Conservation (phyloP, 2,888 invertebrate genomes). For the Nomada fabriciana region DNA sequence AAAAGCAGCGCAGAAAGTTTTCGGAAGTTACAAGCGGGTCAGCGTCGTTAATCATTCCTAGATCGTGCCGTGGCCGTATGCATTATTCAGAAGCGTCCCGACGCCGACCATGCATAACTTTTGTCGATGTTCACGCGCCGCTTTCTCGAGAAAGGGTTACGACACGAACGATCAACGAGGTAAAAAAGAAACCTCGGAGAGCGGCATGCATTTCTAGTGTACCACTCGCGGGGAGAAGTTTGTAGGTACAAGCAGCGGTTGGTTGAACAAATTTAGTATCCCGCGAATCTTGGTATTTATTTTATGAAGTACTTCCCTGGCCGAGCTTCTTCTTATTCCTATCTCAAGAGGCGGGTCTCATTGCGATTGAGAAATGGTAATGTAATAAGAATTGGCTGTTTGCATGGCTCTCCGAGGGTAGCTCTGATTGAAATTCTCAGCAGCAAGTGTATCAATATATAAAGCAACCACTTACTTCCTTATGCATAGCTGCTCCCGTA, state of each 20-base stretch:
- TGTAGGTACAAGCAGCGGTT: too few species aligned
- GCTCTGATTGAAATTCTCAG: not conserved
- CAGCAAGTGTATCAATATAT: not conserved
- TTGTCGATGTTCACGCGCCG: slow-evolving; percentile 71
- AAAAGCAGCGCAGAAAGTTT: slow-evolving; percentile 52
- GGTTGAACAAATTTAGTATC: too few species aligned
- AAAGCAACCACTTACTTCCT: too few species aligned
- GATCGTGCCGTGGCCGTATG: slow-evolving; percentile 64
- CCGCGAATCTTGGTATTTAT: not conserved
- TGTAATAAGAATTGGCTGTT: not conserved
- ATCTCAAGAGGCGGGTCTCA: too few species aligned
- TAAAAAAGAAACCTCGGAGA: slow-evolving; percentile 9
- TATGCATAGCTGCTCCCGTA: not conserved
- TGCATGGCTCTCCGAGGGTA: not conserved
- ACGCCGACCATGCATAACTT: slow-evolving; percentile 71
- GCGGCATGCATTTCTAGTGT: too few species aligned
- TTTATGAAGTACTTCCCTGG: not conserved
- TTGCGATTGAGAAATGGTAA: not conserved
- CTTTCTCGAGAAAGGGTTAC: slow-evolving; percentile 33
- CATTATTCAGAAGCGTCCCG: slow-evolving; percentile 72
- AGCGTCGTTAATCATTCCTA: slow-evolving; percentile 70
- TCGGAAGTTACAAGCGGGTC: slow-evolving; percentile 64
- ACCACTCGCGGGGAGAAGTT: too few species aligned
- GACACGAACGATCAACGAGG: not conserved
- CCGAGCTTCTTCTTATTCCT: not conserved